Percentiles rank a stretch among this genome's conserved stretches.
Evolutionary conservation across 37 sponge, comb jelly and placozoan species (phyloP).

Genomic region (Beroe forskalii): DNA sequence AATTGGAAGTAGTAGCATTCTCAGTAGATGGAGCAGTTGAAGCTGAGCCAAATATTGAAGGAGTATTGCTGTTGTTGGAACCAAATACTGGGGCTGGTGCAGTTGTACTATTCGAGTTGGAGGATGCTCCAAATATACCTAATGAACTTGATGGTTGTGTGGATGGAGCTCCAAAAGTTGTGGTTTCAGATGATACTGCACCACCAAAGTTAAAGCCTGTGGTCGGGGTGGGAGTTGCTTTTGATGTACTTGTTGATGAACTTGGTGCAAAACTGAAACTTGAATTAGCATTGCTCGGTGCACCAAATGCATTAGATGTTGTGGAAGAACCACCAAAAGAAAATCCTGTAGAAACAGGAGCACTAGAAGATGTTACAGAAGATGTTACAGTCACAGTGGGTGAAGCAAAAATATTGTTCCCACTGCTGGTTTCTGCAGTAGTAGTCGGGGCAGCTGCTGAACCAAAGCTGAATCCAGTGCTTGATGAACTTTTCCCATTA

Average conservation of each 20-base stretch:
- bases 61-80: neutral
- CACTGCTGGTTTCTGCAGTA: neutral
- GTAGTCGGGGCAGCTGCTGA: neutral
- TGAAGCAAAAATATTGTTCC: neutral
- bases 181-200: neutral
- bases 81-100: neutral
- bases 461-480: constrained; percentile 37
- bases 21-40: neutral
- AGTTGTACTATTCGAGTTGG: neutral
- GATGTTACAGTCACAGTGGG: neutral
- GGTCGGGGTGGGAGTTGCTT: neutral
- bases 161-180: neutral
- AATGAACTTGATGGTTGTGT: neutral
- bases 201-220: constrained; percentile 13
- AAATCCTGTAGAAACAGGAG: constrained; percentile 9
- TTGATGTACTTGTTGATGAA: constrained; percentile 1
- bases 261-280: neutral
- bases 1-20: neutral
- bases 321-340: neutral
- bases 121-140: constrained; percentile 6
- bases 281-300: neutral
- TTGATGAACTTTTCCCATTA: neutral
- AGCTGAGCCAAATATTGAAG: neutral
- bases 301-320: neutral
- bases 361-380: neutral